Conservation (phyloP, 2,113 vertebrate species). For the Lophotis ruficrista region DNA sequence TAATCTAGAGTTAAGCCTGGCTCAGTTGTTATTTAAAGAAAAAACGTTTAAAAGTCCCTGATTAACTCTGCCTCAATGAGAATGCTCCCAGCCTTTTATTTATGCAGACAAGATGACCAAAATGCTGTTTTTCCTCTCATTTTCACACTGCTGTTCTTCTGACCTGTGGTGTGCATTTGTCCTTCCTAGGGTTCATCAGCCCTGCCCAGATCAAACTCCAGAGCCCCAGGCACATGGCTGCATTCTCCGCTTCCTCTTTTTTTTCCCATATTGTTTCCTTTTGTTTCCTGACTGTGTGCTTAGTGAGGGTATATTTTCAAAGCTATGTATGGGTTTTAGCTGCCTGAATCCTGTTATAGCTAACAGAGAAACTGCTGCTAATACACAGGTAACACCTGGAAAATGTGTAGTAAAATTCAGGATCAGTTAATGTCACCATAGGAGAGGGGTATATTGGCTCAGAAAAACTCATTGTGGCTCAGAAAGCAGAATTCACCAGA, state of each 20-base stretch:
- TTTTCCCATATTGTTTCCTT: not conserved
- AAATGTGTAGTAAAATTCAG: not conserved
- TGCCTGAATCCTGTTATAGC: not conserved
- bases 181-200: not conserved
- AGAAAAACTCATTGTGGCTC: conserved; percentile 16
- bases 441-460: not conserved
- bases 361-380: not conserved
- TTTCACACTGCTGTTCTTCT: not conserved
- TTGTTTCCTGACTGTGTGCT: not conserved
- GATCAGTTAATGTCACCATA: not conserved
- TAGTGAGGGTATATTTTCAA: not conserved
- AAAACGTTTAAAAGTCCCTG: not conserved
- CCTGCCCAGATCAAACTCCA: not conserved
- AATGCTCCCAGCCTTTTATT: not conserved
- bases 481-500: conserved; percentile 40
- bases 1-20: not conserved
- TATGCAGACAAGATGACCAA: not conserved
- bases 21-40: not conserved
- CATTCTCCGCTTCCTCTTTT: conserved; percentile 32
- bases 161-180: not conserved
- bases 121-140: not conserved
- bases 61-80: not conserved
- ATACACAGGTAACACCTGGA: not conserved
- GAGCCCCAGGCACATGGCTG: rapidly evolving
- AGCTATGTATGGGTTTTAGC: not conserved